These are phyloP conservation scores for Paradoxurus hermaphroditus DNA, from an alignment of 2,113 vertebrate genomes.

Conservation along the genomic window DNA sequence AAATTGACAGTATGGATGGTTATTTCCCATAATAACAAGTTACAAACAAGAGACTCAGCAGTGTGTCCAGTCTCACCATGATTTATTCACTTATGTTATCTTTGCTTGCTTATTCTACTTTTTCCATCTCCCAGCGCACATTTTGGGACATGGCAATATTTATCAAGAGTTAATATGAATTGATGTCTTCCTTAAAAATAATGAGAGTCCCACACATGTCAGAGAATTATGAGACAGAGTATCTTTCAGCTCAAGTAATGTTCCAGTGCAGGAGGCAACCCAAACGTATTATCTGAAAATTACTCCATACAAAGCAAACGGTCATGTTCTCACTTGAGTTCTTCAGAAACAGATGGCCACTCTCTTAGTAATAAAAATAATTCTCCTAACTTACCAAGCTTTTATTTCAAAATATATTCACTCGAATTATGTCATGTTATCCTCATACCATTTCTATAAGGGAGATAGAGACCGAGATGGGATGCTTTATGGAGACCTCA, in stretches of 20 bases:
- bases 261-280: constrained; percentile 5
- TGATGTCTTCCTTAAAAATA: constrained; percentile 53
- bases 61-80: neutral
- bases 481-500: neutral
- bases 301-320: constrained; percentile 40
- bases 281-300: constrained; percentile 60
- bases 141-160: constrained; percentile 17
- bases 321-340: constrained; percentile 59
- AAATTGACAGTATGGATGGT: neutral
- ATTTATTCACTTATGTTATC: constrained; percentile 2
- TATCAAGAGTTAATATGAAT: constrained; percentile 50
- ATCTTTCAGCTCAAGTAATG: constrained; percentile 33
- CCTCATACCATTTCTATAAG: neutral
- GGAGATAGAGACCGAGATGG: neutral
- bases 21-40: neutral
- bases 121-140: neutral
- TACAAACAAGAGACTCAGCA: neutral
- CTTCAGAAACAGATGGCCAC: constrained; percentile 59
- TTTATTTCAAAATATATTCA: constrained; percentile 46
- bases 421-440: constrained; percentile 24
- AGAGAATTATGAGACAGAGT: constrained; percentile 33
- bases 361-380: constrained; percentile 62
- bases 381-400: constrained; percentile 31
- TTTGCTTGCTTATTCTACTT: neutral
- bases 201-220: constrained; percentile 39